These are phyloP conservation scores for Drosophila nebulosa DNA, from an alignment of 1,140 invertebrate species.

Conservation along the genomic window DNA sequence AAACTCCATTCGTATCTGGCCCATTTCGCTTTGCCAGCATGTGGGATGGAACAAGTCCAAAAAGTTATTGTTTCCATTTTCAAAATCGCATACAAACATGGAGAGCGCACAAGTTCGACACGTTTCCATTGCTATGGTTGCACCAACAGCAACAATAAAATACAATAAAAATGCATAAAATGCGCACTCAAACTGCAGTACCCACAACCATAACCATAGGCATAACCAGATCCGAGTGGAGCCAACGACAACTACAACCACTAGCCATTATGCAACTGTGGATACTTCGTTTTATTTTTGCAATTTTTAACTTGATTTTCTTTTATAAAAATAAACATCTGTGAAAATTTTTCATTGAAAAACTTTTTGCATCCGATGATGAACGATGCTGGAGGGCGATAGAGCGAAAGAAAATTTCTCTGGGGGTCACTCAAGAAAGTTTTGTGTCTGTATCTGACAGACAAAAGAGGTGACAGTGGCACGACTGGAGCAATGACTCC, in stretches of 20 bases:
- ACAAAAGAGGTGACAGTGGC: not conserved
- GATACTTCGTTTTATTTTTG: slow-evolving; percentile 13
- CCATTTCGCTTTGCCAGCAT: slow-evolving; percentile 69
- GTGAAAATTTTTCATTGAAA: slow-evolving; percentile 26
- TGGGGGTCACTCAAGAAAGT: slow-evolving; percentile 47
- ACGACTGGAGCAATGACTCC: not conserved
- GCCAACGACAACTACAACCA: not conserved
- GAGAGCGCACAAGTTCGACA: slow-evolving; percentile 77
- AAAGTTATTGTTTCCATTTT: slow-evolving; percentile 68
- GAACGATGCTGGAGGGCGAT: slow-evolving; percentile 21
- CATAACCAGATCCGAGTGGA: not conserved
- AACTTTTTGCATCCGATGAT: slow-evolving; percentile 33
- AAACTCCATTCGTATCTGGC: slow-evolving; percentile 65
- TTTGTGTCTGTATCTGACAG: slow-evolving; percentile 51
- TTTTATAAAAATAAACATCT: slow-evolving; percentile 31
- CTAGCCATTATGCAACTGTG: not conserved
- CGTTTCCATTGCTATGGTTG: slow-evolving; percentile 65
- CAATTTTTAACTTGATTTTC: slow-evolving; percentile 11
- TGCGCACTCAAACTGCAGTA: slow-evolving; percentile 26
- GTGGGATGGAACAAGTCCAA: slow-evolving; percentile 73
- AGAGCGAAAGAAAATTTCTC: slow-evolving; percentile 1
- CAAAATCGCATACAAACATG: slow-evolving; percentile 69
- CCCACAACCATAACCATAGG: not conserved
- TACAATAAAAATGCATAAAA: slow-evolving; percentile 27
- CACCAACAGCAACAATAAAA: slow-evolving; percentile 38